Base-by-base conservation (phyloP, 2,888 invertebrate genomes). In the Melolontha melolontha region DNA sequence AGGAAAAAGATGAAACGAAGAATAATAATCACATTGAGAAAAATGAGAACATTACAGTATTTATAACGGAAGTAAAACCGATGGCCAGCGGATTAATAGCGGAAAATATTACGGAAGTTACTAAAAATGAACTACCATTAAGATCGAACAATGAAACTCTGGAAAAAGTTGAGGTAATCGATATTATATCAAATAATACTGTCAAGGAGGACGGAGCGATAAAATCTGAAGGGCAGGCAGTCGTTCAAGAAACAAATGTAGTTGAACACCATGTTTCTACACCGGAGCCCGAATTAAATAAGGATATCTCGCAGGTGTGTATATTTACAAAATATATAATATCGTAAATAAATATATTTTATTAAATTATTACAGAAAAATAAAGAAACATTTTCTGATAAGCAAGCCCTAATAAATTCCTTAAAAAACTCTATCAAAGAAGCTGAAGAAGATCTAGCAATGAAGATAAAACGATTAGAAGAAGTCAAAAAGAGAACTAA, bases 341-440 rank as follows among this genome's bases (percentile, higher is more conserved):
- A 22, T 5, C 6, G 5, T 34, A 34, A 34, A 34, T 34, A 34
- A 34, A 34, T 34, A 2, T 14, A 47, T 16, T 47, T 2, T 47
- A 14, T 12, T 7, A 14, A n/a, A 47, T 47, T 0, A 47, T 47
- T 47, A 8, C 47, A 47, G 16, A 47, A 44, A 44, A 10, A n/a
- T 6, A 44, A 14, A 4, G 14, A 44, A 44, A 2, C 44, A 1
- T 22, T 16, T 49, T 1, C 22, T 5, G 22, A 49, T 10, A 50
- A 64, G 11, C 50, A 29, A 41, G 44, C 12, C 41, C 12, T 17
- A 14, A 50, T 57, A 10, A 41, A 34, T 8, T 14, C 47, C 4
- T 40, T 66, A n/a, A 57, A 66, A 27, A 22, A 40, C 5, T 59
- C 59, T 12, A 66, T 66, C n/a, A 41, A 51, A 16, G 47, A 39